phyloP scores from a whole-genome alignment of 2,113 vertebrate species.

The Plotosus lineatus region DNA sequence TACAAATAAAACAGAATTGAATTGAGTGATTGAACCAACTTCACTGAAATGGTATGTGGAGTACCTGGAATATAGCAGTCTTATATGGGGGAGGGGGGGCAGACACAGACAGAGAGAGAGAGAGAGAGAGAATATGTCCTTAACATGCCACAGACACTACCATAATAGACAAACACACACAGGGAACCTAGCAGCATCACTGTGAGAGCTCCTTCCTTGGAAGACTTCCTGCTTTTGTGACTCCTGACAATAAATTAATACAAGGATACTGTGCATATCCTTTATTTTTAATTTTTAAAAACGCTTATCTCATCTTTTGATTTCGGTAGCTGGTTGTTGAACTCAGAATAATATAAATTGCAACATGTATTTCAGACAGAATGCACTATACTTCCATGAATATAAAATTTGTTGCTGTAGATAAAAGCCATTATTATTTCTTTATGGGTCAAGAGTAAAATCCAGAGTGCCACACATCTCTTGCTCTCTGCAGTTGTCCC shows the following conservation, averaged over 20 bases:
- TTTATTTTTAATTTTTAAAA: slow-evolving; percentile 19
- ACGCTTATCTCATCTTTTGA: slow-evolving; percentile 8
- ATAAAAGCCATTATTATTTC: background rate
- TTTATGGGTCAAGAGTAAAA: background rate
- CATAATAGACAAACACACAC: too few species aligned
- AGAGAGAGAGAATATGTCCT: too few species aligned
- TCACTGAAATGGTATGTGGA: slow-evolving; percentile 26
- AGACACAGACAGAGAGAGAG: too few species aligned
- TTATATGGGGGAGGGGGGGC: too few species aligned
- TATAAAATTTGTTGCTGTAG: background rate
- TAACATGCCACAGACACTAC: too few species aligned
- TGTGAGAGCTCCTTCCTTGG: too few species aligned
- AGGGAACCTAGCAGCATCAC: too few species aligned
- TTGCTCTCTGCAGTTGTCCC: background rate
- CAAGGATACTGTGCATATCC: background rate
- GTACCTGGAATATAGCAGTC: slow-evolving; percentile 3
- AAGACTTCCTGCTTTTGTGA: too few species aligned
- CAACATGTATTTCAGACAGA: background rate
- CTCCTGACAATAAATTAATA: too few species aligned
- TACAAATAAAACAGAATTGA: too few species aligned
- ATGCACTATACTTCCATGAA: background rate
- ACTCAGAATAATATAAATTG: slow-evolving; percentile 12
- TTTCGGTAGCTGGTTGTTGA: background rate
- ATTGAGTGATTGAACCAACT: too few species aligned
- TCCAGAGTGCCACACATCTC: slow-evolving; percentile 8